phyloP scores from a whole-genome alignment of 2,888 invertebrate species.

The Spodoptera exigua region DNA sequence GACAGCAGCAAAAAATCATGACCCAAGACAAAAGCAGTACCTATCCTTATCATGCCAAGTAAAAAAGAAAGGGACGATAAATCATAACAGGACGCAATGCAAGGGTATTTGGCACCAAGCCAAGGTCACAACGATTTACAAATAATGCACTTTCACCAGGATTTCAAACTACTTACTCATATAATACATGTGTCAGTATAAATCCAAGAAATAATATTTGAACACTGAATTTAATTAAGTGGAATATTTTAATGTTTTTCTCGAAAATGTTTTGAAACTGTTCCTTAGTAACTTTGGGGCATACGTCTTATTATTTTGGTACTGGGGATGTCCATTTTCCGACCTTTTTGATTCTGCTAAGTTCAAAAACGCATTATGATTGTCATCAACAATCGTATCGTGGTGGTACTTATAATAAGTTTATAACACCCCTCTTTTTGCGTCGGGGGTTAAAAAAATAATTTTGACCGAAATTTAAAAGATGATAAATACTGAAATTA shows the following conservation, averaged over 20 bases:
- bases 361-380: too few relatives aligned
- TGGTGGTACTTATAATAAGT: too few relatives aligned
- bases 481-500: too few relatives aligned
- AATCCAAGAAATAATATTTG: constrained; percentile 38
- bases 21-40: background rate
- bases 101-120: constrained; percentile 55
- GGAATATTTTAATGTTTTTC: background rate
- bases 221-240: constrained; percentile 19
- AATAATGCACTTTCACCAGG: constrained; percentile 66
- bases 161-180: constrained; percentile 55
- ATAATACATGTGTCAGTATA: constrained; percentile 44
- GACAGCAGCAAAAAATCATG: too few relatives aligned
- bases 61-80: constrained; percentile 7
- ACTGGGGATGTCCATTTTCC: too few relatives aligned
- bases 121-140: constrained; percentile 59
- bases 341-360: too few relatives aligned
- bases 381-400: too few relatives aligned
- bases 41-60: background rate
- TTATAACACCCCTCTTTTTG: background rate
- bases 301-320: background rate
- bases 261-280: constrained; percentile 25
- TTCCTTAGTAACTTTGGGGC: constrained; percentile 1
- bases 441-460: too few relatives aligned
- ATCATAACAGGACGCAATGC: constrained; percentile 21
- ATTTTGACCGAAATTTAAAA: too few relatives aligned